Evolutionary conservation across 2,888 invertebrate species (phyloP).

Genomic region (Drosophila incognita): DNA sequence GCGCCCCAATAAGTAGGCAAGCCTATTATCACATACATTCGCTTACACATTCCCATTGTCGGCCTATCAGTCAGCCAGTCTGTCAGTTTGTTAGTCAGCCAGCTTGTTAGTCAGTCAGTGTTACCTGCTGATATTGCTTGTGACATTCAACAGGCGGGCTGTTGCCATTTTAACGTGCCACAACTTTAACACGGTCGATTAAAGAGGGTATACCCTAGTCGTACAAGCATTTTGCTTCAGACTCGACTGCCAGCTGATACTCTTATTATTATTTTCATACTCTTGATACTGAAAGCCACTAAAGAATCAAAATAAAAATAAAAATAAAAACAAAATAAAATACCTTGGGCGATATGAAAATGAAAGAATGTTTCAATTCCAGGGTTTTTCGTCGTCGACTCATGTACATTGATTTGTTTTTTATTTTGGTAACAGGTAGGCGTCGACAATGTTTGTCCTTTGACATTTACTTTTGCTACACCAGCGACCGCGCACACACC

Average conservation of each 20-base stretch:
- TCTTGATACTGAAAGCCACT: background rate
- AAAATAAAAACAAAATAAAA: background rate
- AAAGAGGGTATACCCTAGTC: background rate
- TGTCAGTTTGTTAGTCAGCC: background rate
- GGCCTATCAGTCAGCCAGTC: slow-evolving; percentile 8
- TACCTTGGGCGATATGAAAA: background rate
- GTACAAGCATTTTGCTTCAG: background rate
- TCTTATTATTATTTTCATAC: background rate
- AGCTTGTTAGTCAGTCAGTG: slow-evolving; percentile 31
- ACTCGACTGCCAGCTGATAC: background rate
- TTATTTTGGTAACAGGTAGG: slow-evolving; percentile 43
- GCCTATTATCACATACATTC: slow-evolving; percentile 5
- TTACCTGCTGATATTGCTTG: slow-evolving; percentile 23
- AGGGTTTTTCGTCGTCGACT: slow-evolving; percentile 16
- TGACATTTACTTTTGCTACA: slow-evolving; percentile 59
- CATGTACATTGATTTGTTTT: background rate
- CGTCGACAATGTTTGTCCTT: slow-evolving; percentile 58
- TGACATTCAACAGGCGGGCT: slow-evolving; percentile 71
- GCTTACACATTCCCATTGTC: slow-evolving; percentile 23
- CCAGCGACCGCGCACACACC: background rate
- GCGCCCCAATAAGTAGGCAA: slow-evolving; percentile 36
- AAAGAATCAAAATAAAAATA: background rate
- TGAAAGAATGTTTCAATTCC: background rate
- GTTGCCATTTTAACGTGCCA: slow-evolving; percentile 28
- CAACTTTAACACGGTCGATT: background rate